Evolutionary conservation across 2,888 invertebrate genomes (phyloP).

Genomic region (Carcina quercana): DNA sequence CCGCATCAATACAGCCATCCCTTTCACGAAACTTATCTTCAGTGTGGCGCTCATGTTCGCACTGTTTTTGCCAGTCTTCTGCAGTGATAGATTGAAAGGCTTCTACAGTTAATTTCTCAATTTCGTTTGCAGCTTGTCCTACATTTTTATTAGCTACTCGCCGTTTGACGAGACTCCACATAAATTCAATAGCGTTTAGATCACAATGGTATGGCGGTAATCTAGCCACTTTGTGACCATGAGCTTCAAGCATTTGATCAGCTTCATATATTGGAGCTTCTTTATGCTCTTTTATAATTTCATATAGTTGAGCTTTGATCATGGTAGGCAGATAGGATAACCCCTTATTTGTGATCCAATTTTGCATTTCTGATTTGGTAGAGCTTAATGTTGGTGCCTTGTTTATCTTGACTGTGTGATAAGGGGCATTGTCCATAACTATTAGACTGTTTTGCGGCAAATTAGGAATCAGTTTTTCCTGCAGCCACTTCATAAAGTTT

Average conservation of each 20-base stretch:
- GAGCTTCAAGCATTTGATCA: slow-evolving; percentile 1
- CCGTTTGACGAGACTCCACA: slow-evolving; percentile 3
- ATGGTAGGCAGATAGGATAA: no score
- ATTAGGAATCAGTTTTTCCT: slow-evolving; percentile 12
- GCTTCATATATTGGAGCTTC: slow-evolving; percentile 2
- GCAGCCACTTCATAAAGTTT: slow-evolving; percentile 15
- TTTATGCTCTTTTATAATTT: slow-evolving; percentile 3
- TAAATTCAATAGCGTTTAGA: slow-evolving; percentile 6
- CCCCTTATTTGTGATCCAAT: no score
- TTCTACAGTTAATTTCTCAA: slow-evolving; percentile 1
- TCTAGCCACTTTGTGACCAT: slow-evolving; percentile 4
- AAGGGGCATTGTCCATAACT: slow-evolving; percentile 10
- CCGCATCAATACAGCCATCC: no score
- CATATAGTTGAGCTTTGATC: slow-evolving; percentile 8
- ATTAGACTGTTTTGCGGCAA: slow-evolving; percentile 6
- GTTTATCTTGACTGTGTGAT: slow-evolving; percentile 8
- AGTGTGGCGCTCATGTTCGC: no score
- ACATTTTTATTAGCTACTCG: slow-evolving; percentile 7
- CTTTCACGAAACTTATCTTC: no score
- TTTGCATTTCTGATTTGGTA: no score
- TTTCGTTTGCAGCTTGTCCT: slow-evolving; percentile 1
- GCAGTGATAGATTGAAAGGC: slow-evolving; percentile 1
- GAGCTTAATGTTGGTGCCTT: slow-evolving; percentile 9
- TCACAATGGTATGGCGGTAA: slow-evolving; percentile 5
- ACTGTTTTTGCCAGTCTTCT: slow-evolving; percentile 1